phyloP scores from a whole-genome alignment of 2,113 vertebrate species.

The Irena cyanogastra region DNA sequence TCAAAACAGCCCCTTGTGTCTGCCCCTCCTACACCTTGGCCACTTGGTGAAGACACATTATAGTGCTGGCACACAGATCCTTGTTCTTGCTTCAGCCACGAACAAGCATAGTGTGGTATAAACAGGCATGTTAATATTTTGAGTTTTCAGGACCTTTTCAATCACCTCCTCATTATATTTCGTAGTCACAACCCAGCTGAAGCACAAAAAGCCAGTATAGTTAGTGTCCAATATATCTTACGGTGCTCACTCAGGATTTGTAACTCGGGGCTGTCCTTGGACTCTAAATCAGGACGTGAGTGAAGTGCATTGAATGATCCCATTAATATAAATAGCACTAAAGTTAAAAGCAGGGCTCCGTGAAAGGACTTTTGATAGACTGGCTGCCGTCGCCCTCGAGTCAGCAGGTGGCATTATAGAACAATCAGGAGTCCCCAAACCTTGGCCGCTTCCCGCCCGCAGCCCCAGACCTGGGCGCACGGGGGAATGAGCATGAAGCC shows the following conservation, averaged over 20 bases:
- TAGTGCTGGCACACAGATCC: neutral
- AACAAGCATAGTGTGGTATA: neutral
- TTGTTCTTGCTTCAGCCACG: neutral
- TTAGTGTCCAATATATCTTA: neutral
- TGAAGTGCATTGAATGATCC: constrained; percentile 32
- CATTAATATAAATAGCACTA: constrained; percentile 55
- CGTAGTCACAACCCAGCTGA: neutral
- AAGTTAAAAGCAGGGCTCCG: constrained; percentile 36
- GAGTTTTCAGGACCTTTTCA: neutral
- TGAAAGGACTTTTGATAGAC: constrained; percentile 45
- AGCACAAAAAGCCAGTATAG: neutral
- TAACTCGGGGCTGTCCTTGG: neutral
- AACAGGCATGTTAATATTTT: neutral
- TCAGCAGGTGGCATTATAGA: constrained; percentile 62
- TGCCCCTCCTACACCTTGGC: neutral
- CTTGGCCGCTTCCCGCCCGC: neutral
- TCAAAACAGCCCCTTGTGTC: neutral
- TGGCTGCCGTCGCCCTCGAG: constrained; percentile 16
- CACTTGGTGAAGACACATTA: neutral
- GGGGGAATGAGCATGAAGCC: constrained; percentile 34
- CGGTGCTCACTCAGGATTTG: neutral
- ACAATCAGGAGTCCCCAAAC: constrained; percentile 32
- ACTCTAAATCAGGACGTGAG: constrained; percentile 44
- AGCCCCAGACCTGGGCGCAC: constrained; percentile 15
- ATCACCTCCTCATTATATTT: neutral